Base-by-base conservation (phyloP, 2,797 vertebrate species). In the Danio choprae region DNA sequence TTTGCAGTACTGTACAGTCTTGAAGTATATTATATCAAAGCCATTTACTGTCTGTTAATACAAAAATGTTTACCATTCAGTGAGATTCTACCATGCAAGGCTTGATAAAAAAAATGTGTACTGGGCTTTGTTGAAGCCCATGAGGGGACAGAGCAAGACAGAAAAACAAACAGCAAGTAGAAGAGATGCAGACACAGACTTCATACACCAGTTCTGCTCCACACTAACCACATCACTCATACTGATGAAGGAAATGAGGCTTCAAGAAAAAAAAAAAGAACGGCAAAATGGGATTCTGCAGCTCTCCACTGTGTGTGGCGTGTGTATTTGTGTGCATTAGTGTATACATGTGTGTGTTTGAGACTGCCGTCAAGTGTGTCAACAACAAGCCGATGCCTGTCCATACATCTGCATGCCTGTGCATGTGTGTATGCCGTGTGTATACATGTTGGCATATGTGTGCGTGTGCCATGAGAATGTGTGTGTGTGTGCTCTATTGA, bases 121-220 rank as follows among this genome's bases (percentile, higher is more conserved):
- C 46, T 71, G 55, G 50, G 63, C 64, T 58, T 68, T 67, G 22
- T 36, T 38, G 18, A 78, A 70, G 64, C 68, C 64, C 46, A 6
- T 62, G 72, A 73, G 84, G 84, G 77, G 68, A 88, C 84, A 84
- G 76, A 76, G 84, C 59, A 73, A 76, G 76, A 81, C 81, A 82
- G 71, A 77, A 85, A 86, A 83, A 87, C 75, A 87, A 90, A 88
- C 83, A 85, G 73, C 1, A 5, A 9, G 79, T 81, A 83, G 76
- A 87, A 83, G 81, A 87, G 83, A 77, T 82, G 87, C 63, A 86
- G 80, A 84, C 71, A 72, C 77, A 83, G 80, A 78, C 80, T 75
- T 86, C 74, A 85, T 83, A 82, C 77, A 79, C 84, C 75, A 83
- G 65, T 63, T 85, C 88, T 58, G 76, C 84, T 86, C 77, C 75